Conservation (phyloP, 2,113 vertebrate species). For the Buteo buteo region DNA sequence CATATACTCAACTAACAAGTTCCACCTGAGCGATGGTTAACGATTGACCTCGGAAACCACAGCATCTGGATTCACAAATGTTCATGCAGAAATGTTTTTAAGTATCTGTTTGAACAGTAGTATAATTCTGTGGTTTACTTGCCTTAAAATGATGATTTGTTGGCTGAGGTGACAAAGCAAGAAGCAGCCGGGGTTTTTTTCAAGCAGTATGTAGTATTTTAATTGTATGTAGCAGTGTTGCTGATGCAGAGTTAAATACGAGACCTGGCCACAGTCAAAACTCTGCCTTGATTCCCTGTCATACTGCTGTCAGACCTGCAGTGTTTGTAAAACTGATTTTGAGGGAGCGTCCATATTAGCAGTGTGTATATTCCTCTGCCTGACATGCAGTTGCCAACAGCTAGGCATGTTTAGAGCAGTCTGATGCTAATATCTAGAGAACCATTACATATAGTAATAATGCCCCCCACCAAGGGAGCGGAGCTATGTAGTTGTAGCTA, state of each 20-base stretch:
- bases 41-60: fast-evolving
- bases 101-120: neutral
- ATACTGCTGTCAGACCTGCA: neutral
- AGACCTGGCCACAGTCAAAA: neutral
- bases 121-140: neutral
- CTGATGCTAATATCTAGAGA: neutral
- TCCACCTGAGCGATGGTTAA: neutral
- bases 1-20: neutral
- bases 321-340: neutral
- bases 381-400: neutral
- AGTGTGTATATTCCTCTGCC: neutral
- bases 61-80: neutral
- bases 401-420: neutral
- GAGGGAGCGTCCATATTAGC: neutral
- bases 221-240: neutral
- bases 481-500: neutral
- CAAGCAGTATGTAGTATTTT: neutral
- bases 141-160: neutral
- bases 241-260: neutral
- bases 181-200: neutral
- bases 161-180: neutral
- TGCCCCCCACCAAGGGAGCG: too few relatives aligned
- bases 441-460: too few relatives aligned
- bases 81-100: neutral
- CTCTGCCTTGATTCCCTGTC: neutral